These are phyloP conservation scores for Biston betularia DNA, from an alignment of 2,888 invertebrate genomes.

Conservation along the genomic window DNA sequence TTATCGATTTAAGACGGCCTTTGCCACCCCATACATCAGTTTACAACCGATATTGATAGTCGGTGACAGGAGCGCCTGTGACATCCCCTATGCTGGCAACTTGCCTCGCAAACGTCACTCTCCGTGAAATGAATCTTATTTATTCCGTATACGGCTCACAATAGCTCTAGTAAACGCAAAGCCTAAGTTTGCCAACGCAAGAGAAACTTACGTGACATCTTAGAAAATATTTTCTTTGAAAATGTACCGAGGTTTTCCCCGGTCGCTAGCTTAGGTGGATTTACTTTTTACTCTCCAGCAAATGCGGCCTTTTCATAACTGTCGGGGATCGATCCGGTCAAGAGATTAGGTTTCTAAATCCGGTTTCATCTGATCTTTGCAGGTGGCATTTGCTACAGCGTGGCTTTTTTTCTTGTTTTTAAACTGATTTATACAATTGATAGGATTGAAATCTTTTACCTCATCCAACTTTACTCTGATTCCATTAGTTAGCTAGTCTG, in stretches of 20 bases:
- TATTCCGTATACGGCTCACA: conserved; percentile 40
- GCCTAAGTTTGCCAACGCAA: conserved; percentile 51
- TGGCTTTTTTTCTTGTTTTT: background rate
- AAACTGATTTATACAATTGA: background rate
- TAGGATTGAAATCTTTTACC: background rate
- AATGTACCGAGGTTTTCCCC: conserved; percentile 72
- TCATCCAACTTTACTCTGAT: too few relatives aligned
- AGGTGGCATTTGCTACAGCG: conserved; percentile 24
- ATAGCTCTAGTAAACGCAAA: conserved; percentile 34
- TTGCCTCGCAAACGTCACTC: conserved; percentile 26
- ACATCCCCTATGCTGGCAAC: conserved; percentile 63
- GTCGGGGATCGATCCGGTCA: conserved; percentile 73
- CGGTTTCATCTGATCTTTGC: conserved; percentile 59
- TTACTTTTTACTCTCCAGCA: conserved; percentile 65
- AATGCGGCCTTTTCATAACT: conserved; percentile 80
- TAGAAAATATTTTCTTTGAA: conserved; percentile 77
- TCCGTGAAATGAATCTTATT: conserved; percentile 50
- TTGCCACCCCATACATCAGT: conserved; percentile 81
- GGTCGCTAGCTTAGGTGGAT: conserved; percentile 70
- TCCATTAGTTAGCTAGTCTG: too few relatives aligned
- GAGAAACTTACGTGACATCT: conserved; percentile 70
- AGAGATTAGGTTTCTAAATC: conserved; percentile 72
- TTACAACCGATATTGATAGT: conserved; percentile 82
- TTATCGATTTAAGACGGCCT: conserved; percentile 80
- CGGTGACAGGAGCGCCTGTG: conserved; percentile 73